A percentile compares a stretch with the other conserved stretches of the same genome.
Conservation (phyloP, 2,113 vertebrate species). For the Corvus moneduloides region DNA sequence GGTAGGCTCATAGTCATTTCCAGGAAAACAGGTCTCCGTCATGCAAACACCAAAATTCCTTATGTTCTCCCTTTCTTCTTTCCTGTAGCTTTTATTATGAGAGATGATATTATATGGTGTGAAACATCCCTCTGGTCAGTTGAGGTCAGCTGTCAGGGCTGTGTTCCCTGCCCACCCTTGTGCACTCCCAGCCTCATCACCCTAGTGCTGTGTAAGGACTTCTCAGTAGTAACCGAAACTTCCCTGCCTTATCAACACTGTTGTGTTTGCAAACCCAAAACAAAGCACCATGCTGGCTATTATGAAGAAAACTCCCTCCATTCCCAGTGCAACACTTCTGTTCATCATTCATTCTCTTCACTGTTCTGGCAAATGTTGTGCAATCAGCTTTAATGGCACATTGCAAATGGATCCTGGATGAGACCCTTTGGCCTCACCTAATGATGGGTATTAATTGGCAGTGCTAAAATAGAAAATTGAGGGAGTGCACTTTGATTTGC, state of each 20-base stretch:
- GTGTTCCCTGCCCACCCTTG: background rate
- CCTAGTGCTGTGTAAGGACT: rapidly evolving
- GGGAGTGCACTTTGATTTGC: background rate
- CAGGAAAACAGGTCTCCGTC: background rate
- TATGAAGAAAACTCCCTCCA: background rate
- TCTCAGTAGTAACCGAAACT: background rate
- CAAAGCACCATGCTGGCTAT: background rate
- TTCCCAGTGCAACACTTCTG: background rate
- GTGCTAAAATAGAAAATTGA: background rate
- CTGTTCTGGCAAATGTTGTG: background rate
- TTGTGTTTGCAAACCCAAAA: background rate
- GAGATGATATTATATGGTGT: rapidly evolving
- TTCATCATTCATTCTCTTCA: background rate
- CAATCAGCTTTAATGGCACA: background rate
- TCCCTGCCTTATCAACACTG: background rate
- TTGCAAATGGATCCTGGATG: background rate
- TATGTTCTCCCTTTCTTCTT: background rate
- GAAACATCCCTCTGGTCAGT: background rate
- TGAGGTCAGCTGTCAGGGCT: background rate
- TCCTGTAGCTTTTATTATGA: background rate
- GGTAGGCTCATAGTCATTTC: background rate
- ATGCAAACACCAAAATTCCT: rapidly evolving
- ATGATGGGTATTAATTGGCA: background rate
- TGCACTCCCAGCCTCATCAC: rapidly evolving
- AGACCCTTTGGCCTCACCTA: background rate